phyloP scores from a whole-genome alignment of 2,888 invertebrate species.

The Dichetophora obliterata region DNA sequence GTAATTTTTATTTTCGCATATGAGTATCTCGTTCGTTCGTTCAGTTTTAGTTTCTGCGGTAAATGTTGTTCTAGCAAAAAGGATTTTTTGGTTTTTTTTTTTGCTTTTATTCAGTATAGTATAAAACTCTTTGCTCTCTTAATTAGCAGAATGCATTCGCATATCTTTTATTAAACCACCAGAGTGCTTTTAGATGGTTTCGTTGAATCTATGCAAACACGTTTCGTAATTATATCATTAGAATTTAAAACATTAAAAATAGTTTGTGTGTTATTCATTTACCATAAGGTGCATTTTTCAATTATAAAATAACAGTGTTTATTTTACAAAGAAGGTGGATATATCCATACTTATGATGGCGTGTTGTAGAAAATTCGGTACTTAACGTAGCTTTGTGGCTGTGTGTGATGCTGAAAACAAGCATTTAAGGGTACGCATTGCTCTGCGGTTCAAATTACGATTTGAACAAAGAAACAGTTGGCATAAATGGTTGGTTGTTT shows the following conservation, averaged over 20 bases:
- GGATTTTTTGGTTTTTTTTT: conserved; percentile 25
- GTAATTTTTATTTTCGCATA: not conserved
- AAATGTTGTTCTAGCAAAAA: not conserved
- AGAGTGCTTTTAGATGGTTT: conserved; percentile 19
- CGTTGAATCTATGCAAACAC: conserved; percentile 15
- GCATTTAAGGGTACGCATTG: too few species aligned
- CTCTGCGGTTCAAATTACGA: too few species aligned
- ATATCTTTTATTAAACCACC: conserved; percentile 18
- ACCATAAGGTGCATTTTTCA: not conserved
- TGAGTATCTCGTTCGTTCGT: not conserved
- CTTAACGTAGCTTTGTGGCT: too few species aligned
- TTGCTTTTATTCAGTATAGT: conserved; percentile 11
- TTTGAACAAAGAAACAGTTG: too few species aligned
- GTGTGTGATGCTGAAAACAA: too few species aligned
- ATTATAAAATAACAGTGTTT: too few species aligned
- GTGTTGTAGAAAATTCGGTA: too few species aligned
- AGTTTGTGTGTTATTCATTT: not conserved
- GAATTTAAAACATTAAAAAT: not conserved
- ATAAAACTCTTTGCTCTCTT: conserved; percentile 42
- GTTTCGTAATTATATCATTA: conserved; percentile 17
- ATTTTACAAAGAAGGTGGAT: too few species aligned
- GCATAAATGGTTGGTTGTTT: too few species aligned
- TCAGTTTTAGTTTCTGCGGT: conserved; percentile 4
- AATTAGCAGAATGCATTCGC: conserved; percentile 47
- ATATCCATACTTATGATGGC: too few species aligned